Evolutionary conservation across 2,797 vertebrate genomes (phyloP).

Genomic region (Oophaga sylvatica): DNA sequence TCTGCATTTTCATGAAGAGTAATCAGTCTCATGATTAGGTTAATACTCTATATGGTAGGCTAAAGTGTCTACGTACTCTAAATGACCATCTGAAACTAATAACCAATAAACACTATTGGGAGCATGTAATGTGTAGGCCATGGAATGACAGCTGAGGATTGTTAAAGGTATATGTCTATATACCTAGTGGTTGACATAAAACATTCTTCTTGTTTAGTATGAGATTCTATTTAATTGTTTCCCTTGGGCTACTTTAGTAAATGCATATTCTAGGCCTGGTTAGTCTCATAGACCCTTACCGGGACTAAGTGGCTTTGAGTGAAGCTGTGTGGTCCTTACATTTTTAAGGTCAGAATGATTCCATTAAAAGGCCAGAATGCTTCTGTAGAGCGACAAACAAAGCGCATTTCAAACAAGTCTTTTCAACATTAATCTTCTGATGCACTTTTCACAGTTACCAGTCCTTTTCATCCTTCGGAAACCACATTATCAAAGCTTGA

Average conservation of each 20-base stretch:
- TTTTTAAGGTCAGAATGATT: slow-evolving; percentile 31
- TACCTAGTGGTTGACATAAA: slow-evolving; percentile 19
- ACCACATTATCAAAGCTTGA: background rate
- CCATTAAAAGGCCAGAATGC: slow-evolving; percentile 26
- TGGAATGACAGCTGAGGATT: background rate
- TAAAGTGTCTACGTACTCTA: background rate
- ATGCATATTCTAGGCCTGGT: slow-evolving; percentile 9
- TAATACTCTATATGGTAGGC: background rate
- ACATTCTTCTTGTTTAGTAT: slow-evolving; percentile 42
- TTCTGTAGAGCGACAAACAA: slow-evolving; percentile 7
- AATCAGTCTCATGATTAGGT: background rate
- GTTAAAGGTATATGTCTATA: slow-evolving; percentile 24
- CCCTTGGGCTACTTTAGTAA: slow-evolving; percentile 33
- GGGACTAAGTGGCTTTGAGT: slow-evolving; percentile 24
- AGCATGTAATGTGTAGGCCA: background rate
- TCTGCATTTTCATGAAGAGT: background rate
- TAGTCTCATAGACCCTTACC: slow-evolving; percentile 39
- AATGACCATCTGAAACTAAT: background rate
- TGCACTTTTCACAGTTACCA: background rate
- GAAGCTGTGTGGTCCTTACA: slow-evolving; percentile 25
- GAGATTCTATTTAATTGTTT: slow-evolving; percentile 28
- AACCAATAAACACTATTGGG: too few relatives aligned
- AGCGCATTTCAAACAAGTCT: background rate
- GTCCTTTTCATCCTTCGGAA: background rate
- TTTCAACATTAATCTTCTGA: background rate